Conservation (phyloP, 2,113 vertebrate species). For the Oreamnos americanus region DNA sequence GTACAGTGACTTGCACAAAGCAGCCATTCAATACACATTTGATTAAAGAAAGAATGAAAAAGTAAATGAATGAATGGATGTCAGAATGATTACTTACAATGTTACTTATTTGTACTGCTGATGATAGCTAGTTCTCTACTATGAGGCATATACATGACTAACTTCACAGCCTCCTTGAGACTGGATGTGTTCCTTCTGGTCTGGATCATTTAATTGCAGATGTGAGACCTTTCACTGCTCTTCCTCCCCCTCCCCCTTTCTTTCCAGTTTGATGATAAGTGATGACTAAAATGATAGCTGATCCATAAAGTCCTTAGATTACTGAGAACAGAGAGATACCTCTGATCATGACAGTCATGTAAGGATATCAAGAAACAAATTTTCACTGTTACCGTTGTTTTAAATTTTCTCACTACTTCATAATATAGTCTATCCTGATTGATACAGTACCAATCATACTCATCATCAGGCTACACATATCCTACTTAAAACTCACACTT, state of each 20-base stretch:
- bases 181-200: background rate
- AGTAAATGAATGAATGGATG: background rate
- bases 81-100: background rate
- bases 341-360: background rate
- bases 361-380: conserved; percentile 28
- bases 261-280: background rate
- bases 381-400: background rate
- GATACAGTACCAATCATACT: background rate
- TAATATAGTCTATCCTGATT: background rate
- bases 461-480: background rate
- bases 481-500: background rate
- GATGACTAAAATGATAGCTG: conserved; percentile 26
- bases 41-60: background rate
- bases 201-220: background rate
- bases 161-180: background rate
- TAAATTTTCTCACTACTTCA: conserved; percentile 9
- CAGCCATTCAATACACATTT: background rate
- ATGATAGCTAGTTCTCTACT: background rate
- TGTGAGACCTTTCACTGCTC: background rate
- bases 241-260: background rate
- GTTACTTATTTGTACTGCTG: background rate
- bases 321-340: background rate
- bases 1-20: background rate
- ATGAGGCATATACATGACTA: background rate
- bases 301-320: background rate